Evolutionary conservation across 1,140 invertebrate genomes (phyloP), one percentile per base, ranked within the genome.

Genomic region (Pristionchus pacificus): DNA sequence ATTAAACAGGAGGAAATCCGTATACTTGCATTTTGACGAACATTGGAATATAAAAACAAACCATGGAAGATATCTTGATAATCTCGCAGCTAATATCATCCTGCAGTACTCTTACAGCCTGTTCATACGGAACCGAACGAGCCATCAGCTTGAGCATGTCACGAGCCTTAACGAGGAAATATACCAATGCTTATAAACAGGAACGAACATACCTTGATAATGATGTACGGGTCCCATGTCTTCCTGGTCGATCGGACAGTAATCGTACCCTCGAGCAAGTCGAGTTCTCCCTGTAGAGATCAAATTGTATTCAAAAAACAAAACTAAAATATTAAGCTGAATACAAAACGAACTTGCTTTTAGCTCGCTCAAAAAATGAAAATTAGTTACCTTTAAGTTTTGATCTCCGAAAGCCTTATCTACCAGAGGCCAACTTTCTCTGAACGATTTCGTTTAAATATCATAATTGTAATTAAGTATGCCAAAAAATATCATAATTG

Each of bases 171-270:
- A 49, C 38, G 19, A 49, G 6, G 6, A 49, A 6, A 19, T 49
- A 49, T 6, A 49, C 19, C 6, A 49, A 49, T 49, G 19, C 38
- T 49, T 49, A 19, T 6, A 49, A 49, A 49, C 6, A 49, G 19
- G n/a, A n/a, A n/a, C n/a, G n/a, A 49, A 49, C 19, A 19, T 49
- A 19, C 38, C 86, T 98, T 98, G 10, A 98, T 88, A 60, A 99
- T 93, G 59, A 97, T 92, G 77, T 92, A 98, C 0, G 97, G 97
- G 88, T 99, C 97, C 93, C 93, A 98, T 1, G 95, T 98, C 87
- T 97, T 96, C 64, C 93, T 88, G 0, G 95, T 98, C 0, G 97
- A 98, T 83, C 88, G 89, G 0, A 99, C 96, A 6, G 90, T 90
- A 91, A 99, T 94, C 76, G 91, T 91, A 63, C 97, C 96, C 88